phyloP scores from a whole-genome alignment of 2,113 vertebrate species.

The Hymenochirus boettgeri region DNA sequence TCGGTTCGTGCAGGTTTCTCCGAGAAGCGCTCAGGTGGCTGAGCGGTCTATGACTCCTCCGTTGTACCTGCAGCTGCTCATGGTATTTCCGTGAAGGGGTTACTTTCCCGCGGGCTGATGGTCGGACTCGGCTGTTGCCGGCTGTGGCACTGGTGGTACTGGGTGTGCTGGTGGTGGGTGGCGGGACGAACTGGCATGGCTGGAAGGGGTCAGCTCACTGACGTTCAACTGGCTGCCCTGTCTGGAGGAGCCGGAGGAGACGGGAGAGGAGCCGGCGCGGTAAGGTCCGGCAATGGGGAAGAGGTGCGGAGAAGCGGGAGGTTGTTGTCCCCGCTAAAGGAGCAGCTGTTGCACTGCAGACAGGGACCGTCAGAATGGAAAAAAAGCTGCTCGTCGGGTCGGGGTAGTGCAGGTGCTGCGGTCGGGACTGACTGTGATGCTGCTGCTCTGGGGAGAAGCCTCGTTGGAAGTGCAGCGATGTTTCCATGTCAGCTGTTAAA shows the following conservation, averaged over 20 bases:
- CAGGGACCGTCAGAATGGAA: slow-evolving; percentile 65
- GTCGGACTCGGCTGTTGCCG: slow-evolving; percentile 63
- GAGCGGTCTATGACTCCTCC: slow-evolving; percentile 95
- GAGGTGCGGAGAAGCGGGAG: slow-evolving; percentile 80
- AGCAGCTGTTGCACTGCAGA: slow-evolving; percentile 84
- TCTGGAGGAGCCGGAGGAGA: slow-evolving; percentile 73
- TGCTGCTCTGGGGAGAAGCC: slow-evolving; percentile 84
- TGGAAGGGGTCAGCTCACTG: slow-evolving; percentile 87
- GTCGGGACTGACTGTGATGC: slow-evolving; percentile 63
- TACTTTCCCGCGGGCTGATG: slow-evolving; percentile 74
- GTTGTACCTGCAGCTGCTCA: slow-evolving; percentile 99
- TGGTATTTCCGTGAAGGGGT: slow-evolving; percentile 94
- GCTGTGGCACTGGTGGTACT: slow-evolving; percentile 68
- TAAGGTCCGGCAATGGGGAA: slow-evolving; percentile 77
- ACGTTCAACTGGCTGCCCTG: slow-evolving; percentile 85
- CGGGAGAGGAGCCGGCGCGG: slow-evolving; percentile 76
- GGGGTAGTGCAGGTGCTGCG: slow-evolving; percentile 59
- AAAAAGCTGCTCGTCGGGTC: slow-evolving; percentile 62
- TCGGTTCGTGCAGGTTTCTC: slow-evolving; percentile 93
- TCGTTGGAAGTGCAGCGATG: slow-evolving; percentile 84
- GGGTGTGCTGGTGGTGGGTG: slow-evolving; percentile 58
- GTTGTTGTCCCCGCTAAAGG: slow-evolving; percentile 75
- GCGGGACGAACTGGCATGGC: slow-evolving; percentile 88
- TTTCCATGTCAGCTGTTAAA: slow-evolving; percentile 90
- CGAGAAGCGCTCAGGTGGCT: slow-evolving; percentile 95